phyloP scores from a whole-genome alignment of 2,113 vertebrate genomes.

The Misgurnus anguillicaudatus region DNA sequence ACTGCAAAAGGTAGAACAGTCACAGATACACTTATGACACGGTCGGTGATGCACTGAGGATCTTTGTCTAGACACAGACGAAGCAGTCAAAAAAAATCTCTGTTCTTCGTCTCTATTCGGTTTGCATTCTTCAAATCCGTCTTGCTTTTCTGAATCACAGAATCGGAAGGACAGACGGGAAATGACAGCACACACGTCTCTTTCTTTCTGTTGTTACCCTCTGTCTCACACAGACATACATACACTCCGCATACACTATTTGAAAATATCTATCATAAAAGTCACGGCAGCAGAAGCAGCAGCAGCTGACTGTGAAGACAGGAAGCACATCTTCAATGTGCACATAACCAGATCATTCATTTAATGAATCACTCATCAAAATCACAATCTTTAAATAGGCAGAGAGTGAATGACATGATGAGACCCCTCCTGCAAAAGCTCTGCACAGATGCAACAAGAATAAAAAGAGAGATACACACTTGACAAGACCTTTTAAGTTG shows the following conservation, averaged over 20 bases:
- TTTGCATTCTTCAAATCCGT: too few relatives aligned
- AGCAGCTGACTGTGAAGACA: slow-evolving; percentile 27
- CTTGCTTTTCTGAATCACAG: slow-evolving; percentile 47
- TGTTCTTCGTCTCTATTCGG: too few relatives aligned
- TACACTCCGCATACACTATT: slow-evolving; percentile 15
- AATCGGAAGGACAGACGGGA: slow-evolving; percentile 45
- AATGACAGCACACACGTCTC: slow-evolving; percentile 33
- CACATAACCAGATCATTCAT: slow-evolving; percentile 9
- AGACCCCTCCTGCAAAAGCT: background rate
- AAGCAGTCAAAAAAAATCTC: background rate
- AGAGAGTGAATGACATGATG: background rate
- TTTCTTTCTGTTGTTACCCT: slow-evolving; percentile 1
- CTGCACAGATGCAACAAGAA: slow-evolving; percentile 15
- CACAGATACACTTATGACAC: background rate
- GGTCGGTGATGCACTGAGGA: background rate
- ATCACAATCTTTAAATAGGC: slow-evolving; percentile 25
- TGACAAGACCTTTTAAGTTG: slow-evolving; percentile 13
- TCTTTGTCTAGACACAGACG: background rate
- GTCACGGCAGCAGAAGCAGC: slow-evolving; percentile 21
- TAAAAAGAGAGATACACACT: background rate
- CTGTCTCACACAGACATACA: slow-evolving; percentile 16
- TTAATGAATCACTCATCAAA: background rate
- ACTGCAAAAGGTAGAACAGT: background rate
- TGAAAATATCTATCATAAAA: slow-evolving; percentile 20
- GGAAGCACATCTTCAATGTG: background rate